These are phyloP conservation scores for Choristoneura fumiferana DNA, from an alignment of 1,140 invertebrate species.

Conservation along the genomic window DNA sequence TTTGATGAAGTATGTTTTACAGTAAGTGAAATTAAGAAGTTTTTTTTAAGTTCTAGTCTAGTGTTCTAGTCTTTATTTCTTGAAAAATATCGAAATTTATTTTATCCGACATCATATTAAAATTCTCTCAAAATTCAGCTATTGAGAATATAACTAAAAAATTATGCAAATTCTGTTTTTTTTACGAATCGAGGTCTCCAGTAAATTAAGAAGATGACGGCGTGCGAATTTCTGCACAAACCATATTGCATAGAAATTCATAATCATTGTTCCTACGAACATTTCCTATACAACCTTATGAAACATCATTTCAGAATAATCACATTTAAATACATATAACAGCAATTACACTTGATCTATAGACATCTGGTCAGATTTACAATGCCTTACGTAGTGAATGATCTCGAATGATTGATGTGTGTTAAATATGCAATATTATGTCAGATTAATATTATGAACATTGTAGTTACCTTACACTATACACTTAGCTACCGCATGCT, in stretches of 20 bases:
- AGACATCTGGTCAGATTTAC: slow-evolving; percentile 13
- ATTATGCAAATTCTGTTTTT: too few relatives aligned
- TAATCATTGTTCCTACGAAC: slow-evolving; percentile 2
- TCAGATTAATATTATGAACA: background rate
- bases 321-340: slow-evolving; percentile 13
- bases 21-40: too few relatives aligned
- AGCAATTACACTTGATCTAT: slow-evolving; percentile 10
- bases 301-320: slow-evolving; percentile 3
- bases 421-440: background rate
- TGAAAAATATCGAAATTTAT: too few relatives aligned
- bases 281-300: background rate
- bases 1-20: too few relatives aligned
- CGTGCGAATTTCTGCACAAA: slow-evolving; percentile 2
- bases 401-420: background rate
- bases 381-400: slow-evolving; percentile 3
- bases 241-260: background rate
- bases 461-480: background rate
- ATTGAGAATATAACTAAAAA: too few relatives aligned
- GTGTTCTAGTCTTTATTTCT: too few relatives aligned
- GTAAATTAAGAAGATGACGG: background rate
- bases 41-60: too few relatives aligned
- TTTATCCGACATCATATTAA: too few relatives aligned
- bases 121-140: too few relatives aligned
- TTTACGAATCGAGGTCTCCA: too few relatives aligned
- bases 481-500: too few relatives aligned